Evolutionary conservation across 2,797 vertebrate species (phyloP).

Genomic region (Sebastes itinus): DNA sequence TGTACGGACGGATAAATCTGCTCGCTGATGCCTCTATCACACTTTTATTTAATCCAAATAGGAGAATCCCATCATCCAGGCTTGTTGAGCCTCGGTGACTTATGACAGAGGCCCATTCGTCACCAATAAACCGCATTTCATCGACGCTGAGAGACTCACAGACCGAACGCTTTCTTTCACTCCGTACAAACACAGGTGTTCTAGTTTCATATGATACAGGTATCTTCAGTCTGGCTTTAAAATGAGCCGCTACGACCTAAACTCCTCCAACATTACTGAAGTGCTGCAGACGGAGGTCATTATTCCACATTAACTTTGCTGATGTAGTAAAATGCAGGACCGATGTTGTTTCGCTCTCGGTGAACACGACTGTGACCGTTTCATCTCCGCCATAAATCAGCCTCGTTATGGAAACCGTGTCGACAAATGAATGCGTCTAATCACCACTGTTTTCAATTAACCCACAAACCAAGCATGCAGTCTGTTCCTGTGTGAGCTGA

Average conservation of each 20-base stretch:
- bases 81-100: neutral
- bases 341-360: conserved; percentile 1
- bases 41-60: conserved; percentile 18
- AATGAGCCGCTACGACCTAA: too few relatives aligned
- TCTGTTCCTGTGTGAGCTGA: neutral
- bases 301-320: conserved; percentile 38
- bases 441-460: conserved; percentile 55
- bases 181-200: too few relatives aligned
- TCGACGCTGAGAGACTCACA: neutral
- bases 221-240: too few relatives aligned
- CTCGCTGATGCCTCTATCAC: neutral
- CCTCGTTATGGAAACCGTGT: conserved; percentile 49
- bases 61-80: conserved; percentile 11
- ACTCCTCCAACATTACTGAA: neutral
- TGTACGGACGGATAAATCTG: neutral
- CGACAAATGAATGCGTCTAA: conserved; percentile 60
- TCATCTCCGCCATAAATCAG: conserved; percentile 53
- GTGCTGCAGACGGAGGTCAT: neutral
- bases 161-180: too few relatives aligned
- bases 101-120: neutral
- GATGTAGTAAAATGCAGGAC: conserved; percentile 39
- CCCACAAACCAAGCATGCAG: conserved; percentile 29
- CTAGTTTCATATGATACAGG: too few relatives aligned
- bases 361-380: conserved; percentile 32
- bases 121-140: neutral